Evolutionary conservation across 1,140 invertebrate species (phyloP).

Genomic region (Eciton burchellii): DNA sequence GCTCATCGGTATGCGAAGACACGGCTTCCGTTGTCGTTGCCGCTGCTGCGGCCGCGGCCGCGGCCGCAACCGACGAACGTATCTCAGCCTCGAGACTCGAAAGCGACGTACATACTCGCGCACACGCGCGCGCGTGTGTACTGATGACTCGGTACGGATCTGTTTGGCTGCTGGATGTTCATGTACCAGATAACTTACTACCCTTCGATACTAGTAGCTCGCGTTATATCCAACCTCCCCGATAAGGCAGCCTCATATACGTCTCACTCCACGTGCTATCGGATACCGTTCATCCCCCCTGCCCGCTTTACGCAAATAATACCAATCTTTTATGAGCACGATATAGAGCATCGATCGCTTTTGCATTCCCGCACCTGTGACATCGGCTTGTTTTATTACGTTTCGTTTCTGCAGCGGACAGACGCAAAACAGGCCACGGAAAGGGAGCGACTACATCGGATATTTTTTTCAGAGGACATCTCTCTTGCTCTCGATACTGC

Average conservation of each 20-base stretch:
- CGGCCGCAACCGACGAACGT: slow-evolving; percentile 47
- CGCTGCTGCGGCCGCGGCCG: no score
- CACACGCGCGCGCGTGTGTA: no score
- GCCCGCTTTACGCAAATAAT: slow-evolving; percentile 22
- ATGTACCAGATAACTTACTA: slow-evolving; percentile 69
- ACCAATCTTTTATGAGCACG: not conserved
- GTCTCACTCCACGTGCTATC: slow-evolving; percentile 56
- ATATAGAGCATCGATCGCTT: not conserved
- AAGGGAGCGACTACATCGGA: not conserved
- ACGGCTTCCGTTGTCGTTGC: slow-evolving; percentile 42
- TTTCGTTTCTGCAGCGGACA: not conserved
- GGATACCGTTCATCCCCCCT: slow-evolving; percentile 26
- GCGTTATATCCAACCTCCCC: slow-evolving; percentile 47
- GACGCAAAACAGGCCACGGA: not conserved
- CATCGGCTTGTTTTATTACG: not conserved
- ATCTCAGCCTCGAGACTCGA: slow-evolving; percentile 51
- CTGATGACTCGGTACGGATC: slow-evolving; percentile 64
- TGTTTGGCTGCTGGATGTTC: slow-evolving; percentile 67
- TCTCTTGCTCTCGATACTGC: not conserved
- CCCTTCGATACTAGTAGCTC: slow-evolving; percentile 57
- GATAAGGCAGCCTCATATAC: slow-evolving; percentile 58
- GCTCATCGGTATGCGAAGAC: slow-evolving; percentile 69
- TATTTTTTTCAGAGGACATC: not conserved
- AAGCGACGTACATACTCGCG: slow-evolving; percentile 59
- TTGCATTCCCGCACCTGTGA: not conserved